These are phyloP conservation scores for Acestrorhynchus altus DNA, from an alignment of 2,797 vertebrate species.

Conservation along the genomic window DNA sequence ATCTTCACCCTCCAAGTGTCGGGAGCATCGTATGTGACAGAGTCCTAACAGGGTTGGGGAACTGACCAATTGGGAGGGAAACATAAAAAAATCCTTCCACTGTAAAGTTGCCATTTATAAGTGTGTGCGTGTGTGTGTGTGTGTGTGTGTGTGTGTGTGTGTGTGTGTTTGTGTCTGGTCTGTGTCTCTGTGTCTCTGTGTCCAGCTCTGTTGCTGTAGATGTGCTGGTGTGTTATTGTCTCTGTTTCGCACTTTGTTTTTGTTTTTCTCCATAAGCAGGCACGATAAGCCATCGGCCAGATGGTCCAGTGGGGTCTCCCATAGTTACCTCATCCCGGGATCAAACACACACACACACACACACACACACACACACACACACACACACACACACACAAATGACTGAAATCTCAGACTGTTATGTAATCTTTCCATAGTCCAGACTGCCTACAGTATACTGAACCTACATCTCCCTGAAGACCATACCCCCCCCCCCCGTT, in stretches of 20 bases:
- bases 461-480: constrained; percentile 63
- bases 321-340: constrained; percentile 62
- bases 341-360: constrained; percentile 52
- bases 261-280: constrained; percentile 70
- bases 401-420: constrained; percentile 78
- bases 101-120: constrained; percentile 9
- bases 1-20: too few species aligned
- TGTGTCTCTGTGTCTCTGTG: constrained; percentile 14
- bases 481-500: constrained; percentile 41
- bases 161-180: constrained; percentile 49
- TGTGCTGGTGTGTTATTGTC: constrained; percentile 53
- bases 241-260: constrained; percentile 43
- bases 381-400: constrained; percentile 62
- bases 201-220: constrained; percentile 31
- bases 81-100: too few species aligned
- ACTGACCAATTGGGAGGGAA: too few species aligned
- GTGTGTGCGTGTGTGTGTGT: constrained; percentile 35
- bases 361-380: constrained; percentile 54
- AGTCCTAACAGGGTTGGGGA: too few species aligned
- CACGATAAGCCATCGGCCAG: constrained; percentile 79
- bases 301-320: constrained; percentile 77
- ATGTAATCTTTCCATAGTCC: constrained; percentile 77
- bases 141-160: constrained; percentile 57
- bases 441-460: constrained; percentile 68
- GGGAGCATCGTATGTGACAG: too few species aligned